Percentiles rank a stretch among this genome's conserved stretches.
These are phyloP conservation scores for Fabriciana adippe DNA, from an alignment of 2,888 invertebrate species.

Conservation along the genomic window DNA sequence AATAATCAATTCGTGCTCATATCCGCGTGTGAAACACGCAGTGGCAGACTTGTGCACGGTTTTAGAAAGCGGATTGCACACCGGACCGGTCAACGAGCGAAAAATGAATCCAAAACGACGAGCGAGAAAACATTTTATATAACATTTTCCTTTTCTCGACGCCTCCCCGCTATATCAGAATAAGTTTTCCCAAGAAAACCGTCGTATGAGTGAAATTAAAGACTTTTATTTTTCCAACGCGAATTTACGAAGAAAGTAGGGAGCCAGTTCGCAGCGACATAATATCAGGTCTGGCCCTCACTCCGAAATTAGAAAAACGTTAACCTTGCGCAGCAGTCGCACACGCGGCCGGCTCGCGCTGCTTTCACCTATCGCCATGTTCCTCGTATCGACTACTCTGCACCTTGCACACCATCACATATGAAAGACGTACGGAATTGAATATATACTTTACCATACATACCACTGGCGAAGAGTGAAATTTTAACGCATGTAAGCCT, in stretches of 20 bases:
- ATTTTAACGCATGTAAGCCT: too few relatives aligned
- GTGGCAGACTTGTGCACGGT: slow-evolving; percentile 51
- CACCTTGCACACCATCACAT: slow-evolving; percentile 35
- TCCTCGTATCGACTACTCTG: slow-evolving; percentile 46
- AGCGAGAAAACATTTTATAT: slow-evolving; percentile 48
- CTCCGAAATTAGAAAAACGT: slow-evolving; percentile 76
- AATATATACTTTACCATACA: too few relatives aligned
- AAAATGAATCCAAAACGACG: slow-evolving; percentile 58
- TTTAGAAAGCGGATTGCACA: slow-evolving; percentile 76
- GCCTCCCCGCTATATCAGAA: slow-evolving; percentile 17
- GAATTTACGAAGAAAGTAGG: slow-evolving; percentile 72
- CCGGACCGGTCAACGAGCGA: slow-evolving; percentile 64
- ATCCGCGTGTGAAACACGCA: slow-evolving; percentile 74
- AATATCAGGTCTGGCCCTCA: slow-evolving; percentile 63
- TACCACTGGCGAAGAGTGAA: too few relatives aligned
- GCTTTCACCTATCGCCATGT: slow-evolving; percentile 74
- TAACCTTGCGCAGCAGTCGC: slow-evolving; percentile 71
- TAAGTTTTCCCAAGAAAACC: slow-evolving; percentile 47
- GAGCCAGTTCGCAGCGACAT: slow-evolving; percentile 56
- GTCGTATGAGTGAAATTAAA: slow-evolving; percentile 52
- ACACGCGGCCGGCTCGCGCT: slow-evolving; percentile 62
- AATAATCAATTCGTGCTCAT: slow-evolving; percentile 48
- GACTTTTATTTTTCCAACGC: slow-evolving; percentile 62
- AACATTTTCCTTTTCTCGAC: slow-evolving; percentile 36
- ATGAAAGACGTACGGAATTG: background rate